Evolutionary conservation across 1,140 invertebrate genomes (phyloP), one percentile per base, ranked within the genome.

Genomic region (Heliothis virescens): DNA sequence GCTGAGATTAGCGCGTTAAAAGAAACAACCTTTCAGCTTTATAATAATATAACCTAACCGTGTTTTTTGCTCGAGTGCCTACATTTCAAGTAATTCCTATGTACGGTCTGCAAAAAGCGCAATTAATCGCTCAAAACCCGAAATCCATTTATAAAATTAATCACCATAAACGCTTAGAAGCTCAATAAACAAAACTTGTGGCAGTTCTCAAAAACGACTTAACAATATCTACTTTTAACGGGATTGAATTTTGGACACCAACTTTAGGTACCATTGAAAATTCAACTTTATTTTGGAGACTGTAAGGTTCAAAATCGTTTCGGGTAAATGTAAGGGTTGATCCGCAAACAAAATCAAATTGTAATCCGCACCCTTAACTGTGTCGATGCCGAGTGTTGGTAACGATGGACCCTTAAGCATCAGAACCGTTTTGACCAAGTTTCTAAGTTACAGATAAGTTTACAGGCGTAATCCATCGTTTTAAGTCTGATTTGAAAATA

Each of bases 371-470:
- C 55, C 55, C 55, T 57, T 57, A 9, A 26, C 21, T 29, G 21
- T 29, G 11, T 29, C 21, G 5, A 60, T 29, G 57, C 57, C 57
- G 10, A 60, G 57, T 60, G 57, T 13, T 60, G 10, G 21, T 60
- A 60, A 60, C 57, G 57, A 60, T 26, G 26, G 18, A 21, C 26
- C 57, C 26, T 60, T 26, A 60, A 60, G 21, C 57, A 26, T 60
- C 21, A 13, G 26, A 29, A 26, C 21, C 18, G 55, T 57, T 57
- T 16, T 11, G 21, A 13, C 57, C 21, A 60, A 60, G 21, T 60
- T 60, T 12, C 57, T 1, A 60, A 60, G 21, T 60, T 29, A 60
- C 57, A 60, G 57, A 60, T 60, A 60, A 60, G 11, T 60, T 60
- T 60, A 13, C 12, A 26, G 12, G 11, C 57, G 2, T 60, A 60